phyloP scores from a whole-genome alignment of 2,797 vertebrate species.

The Chelonia mydas region DNA sequence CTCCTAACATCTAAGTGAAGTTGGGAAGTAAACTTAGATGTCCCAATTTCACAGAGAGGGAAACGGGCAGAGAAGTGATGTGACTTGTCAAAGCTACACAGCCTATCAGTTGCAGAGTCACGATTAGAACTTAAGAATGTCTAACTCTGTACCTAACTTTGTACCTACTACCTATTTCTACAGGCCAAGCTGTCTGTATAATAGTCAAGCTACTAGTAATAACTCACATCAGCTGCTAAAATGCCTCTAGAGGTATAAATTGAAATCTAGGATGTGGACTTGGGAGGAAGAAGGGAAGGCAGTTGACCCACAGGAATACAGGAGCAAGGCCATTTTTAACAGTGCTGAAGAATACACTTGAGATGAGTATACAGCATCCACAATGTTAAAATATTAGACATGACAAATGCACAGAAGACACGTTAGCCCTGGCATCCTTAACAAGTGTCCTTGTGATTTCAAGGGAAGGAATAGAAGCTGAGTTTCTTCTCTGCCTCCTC shows the following conservation, averaged over 20 bases:
- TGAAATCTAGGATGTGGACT: background rate
- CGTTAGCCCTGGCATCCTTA: background rate
- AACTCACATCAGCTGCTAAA: background rate
- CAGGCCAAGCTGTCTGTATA: background rate
- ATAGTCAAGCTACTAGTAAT: fast-evolving
- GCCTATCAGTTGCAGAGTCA: background rate
- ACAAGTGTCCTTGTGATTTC: background rate
- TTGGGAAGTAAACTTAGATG: background rate
- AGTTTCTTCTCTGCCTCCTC: background rate
- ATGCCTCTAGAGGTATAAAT: background rate
- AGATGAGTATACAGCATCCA: background rate
- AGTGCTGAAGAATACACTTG: background rate
- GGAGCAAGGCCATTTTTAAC: background rate
- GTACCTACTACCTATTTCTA: background rate
- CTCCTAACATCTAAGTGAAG: background rate
- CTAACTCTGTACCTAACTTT: background rate
- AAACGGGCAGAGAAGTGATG: background rate
- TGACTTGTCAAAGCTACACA: background rate
- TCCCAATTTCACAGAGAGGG: background rate
- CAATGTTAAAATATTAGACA: background rate
- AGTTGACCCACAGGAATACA: background rate
- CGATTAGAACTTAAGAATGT: background rate
- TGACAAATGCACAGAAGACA: background rate
- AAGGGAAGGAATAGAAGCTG: background rate
- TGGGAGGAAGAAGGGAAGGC: background rate